Conservation (phyloP, 1,140 invertebrate species). For the Marisa cornuarietis region DNA sequence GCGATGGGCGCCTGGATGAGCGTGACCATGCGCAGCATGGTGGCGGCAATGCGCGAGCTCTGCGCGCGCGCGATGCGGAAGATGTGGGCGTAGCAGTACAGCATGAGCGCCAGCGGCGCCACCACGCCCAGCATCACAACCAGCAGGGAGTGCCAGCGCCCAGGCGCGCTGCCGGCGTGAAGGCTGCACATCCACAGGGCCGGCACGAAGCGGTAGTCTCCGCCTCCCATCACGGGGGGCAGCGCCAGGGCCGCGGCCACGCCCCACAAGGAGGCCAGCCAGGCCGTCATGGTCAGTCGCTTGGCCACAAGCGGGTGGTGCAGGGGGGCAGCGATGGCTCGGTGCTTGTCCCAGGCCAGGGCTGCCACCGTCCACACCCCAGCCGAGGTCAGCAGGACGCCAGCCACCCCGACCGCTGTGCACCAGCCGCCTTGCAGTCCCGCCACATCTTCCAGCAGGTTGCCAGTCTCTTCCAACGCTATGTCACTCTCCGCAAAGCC, state of each 20-base stretch:
- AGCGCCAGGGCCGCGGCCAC: conserved; percentile 32
- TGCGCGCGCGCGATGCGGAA: conserved; percentile 54
- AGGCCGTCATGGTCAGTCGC: conserved; percentile 46
- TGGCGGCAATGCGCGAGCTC: conserved; percentile 55
- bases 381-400: conserved; percentile 36
- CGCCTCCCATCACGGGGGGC: conserved; percentile 45
- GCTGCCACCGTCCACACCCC: conserved; percentile 57
- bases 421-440: background rate
- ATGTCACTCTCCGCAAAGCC: background rate
- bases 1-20: conserved; percentile 55
- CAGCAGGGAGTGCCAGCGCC: conserved; percentile 46
- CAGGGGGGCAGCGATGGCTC: conserved; percentile 56
- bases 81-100: conserved; percentile 56
- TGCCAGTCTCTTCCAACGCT: background rate
- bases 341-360: conserved; percentile 61
- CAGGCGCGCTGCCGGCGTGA: conserved; percentile 29
- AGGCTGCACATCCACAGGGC: conserved; percentile 45
- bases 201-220: conserved; percentile 37
- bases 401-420: conserved; percentile 5
- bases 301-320: conserved; percentile 58
- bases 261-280: conserved; percentile 51
- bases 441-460: background rate
- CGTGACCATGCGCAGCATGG: conserved; percentile 56
- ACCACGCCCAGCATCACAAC: conserved; percentile 38
- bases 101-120: conserved; percentile 45